These are phyloP conservation scores for Butastur rufipennis DNA, from an alignment of 2,113 vertebrate species.

Conservation along the genomic window DNA sequence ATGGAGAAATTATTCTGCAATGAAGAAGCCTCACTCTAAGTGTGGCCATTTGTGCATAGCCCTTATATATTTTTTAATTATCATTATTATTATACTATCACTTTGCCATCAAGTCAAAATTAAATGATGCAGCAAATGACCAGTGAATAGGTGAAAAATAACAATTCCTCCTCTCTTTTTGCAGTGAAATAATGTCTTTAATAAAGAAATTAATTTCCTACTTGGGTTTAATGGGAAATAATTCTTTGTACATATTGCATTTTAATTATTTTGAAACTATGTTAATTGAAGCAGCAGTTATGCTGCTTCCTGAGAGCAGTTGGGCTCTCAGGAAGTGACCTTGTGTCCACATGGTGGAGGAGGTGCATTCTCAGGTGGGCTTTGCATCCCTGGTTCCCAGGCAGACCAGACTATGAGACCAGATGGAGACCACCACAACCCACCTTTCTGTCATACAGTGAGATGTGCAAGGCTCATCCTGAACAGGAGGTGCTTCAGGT, in stretches of 20 bases:
- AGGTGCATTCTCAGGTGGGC: neutral
- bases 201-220: neutral
- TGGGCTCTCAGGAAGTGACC: neutral
- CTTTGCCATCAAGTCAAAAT: neutral
- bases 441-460: neutral
- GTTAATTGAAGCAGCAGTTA: neutral
- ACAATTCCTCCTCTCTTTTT: neutral
- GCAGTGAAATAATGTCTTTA: neutral
- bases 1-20: neutral
- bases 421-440: neutral
- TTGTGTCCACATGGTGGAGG: neutral
- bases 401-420: neutral
- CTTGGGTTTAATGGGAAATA: neutral
- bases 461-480: neutral
- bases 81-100: too few relatives aligned
- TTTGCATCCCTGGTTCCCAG: neutral
- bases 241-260: neutral
- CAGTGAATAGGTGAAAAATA: neutral
- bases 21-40: neutral
- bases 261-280: neutral
- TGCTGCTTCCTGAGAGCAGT: neutral
- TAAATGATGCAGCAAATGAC: neutral
- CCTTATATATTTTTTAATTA: neutral
- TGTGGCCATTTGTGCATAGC: neutral
- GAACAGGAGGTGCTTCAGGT: neutral